Conservation (phyloP, 2,797 vertebrate genomes). For the Columba guinea region DNA sequence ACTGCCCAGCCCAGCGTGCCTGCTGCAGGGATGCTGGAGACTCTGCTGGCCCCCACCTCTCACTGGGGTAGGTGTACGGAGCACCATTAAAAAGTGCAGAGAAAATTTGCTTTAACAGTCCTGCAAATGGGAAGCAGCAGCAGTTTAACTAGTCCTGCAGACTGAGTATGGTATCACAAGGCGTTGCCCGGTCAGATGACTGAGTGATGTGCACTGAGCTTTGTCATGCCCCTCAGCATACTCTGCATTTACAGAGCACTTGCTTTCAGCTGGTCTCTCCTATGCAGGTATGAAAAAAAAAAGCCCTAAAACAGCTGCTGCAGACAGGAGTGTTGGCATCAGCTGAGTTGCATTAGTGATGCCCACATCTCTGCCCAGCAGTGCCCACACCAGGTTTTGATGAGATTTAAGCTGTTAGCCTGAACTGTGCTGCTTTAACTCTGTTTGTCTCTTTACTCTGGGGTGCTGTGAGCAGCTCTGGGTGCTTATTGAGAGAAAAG, state of each 20-base stretch:
- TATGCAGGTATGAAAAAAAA: not conserved
- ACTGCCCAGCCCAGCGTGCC: accelerated
- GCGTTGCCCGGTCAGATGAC: not conserved
- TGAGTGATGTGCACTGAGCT: not conserved
- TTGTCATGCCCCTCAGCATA: not conserved
- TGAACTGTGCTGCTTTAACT: not conserved
- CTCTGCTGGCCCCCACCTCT: not conserved
- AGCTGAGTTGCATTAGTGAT: not conserved
- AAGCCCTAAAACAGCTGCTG: not conserved
- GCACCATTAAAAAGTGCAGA: not conserved
- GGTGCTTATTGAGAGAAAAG: not conserved
- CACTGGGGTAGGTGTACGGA: not conserved
- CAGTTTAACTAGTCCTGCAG: not conserved
- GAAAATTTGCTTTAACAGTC: not conserved
- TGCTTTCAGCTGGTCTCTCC: not conserved
- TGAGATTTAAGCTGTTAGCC: not conserved
- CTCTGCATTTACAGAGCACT: not conserved
- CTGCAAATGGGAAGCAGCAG: not conserved
- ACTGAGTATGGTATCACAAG: not conserved
- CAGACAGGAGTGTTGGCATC: not conserved
- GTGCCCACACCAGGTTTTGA: not conserved
- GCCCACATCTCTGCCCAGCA: not conserved
- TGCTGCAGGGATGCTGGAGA: not conserved
- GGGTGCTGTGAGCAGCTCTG: not conserved
- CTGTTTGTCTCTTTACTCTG: not conserved